Evolutionary conservation across 2,888 invertebrate species (phyloP).

Genomic region (Cylindroiulus punctatus): DNA sequence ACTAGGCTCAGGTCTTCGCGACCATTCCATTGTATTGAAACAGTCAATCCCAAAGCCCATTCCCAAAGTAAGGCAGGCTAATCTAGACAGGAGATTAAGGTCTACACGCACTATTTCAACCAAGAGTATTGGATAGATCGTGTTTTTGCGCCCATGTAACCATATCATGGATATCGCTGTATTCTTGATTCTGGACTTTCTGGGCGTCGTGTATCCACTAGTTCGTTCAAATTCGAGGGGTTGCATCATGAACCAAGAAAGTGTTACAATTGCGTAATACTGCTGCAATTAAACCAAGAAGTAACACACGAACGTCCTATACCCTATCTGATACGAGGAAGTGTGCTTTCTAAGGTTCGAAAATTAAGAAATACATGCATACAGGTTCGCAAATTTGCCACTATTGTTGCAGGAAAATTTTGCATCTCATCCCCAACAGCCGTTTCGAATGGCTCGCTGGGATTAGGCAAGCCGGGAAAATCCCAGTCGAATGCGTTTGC

Average conservation of each 20-base stretch:
- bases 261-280: constrained; percentile 14
- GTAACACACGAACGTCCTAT: background rate
- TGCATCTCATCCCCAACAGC: background rate
- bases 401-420: background rate
- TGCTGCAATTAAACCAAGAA: constrained; percentile 12
- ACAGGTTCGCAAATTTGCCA: background rate
- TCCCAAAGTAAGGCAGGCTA: too few species aligned
- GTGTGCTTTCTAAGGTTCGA: background rate
- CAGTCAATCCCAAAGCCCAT: too few species aligned
- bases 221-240: background rate
- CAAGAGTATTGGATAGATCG: too few species aligned
- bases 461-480: background rate
- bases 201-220: background rate
- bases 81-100: too few species aligned
- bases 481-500: background rate
- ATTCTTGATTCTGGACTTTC: background rate
- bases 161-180: too few species aligned
- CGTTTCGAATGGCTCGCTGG: background rate
- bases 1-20: too few species aligned
- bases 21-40: too few species aligned
- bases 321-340: background rate
- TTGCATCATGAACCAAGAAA: background rate
- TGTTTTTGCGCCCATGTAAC: too few species aligned
- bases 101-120: too few species aligned
- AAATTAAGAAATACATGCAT: background rate